Percentiles rank a stretch among this genome's conserved stretches.
These are phyloP conservation scores for Bhutanitis thaidina DNA, from an alignment of 2,888 invertebrate genomes.

Conservation along the genomic window DNA sequence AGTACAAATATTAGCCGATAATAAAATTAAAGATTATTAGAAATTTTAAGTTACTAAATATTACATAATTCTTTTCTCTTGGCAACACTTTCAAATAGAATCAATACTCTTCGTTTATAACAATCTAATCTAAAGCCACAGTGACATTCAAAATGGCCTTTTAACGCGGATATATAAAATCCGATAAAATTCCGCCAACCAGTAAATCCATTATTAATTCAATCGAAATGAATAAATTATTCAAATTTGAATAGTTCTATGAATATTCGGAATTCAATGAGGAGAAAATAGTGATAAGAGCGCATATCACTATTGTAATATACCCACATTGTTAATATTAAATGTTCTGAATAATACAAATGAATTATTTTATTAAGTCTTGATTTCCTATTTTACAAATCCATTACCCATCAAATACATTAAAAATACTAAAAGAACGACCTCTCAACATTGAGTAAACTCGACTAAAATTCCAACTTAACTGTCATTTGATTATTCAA, in stretches of 20 bases:
- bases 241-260: background rate
- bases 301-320: too few species aligned
- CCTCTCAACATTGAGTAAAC: background rate
- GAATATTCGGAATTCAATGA: background rate
- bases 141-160: too few species aligned
- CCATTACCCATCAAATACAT: background rate
- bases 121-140: too few species aligned
- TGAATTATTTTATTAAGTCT: background rate
- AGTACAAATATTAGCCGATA: too few species aligned
- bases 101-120: too few species aligned
- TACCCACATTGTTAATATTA: too few species aligned
- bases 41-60: too few species aligned
- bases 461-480: background rate
- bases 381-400: background rate
- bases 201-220: background rate
- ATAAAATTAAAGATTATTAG: too few species aligned
- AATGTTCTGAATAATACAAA: background rate
- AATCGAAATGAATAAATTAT: constrained; percentile 1
- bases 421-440: background rate
- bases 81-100: too few species aligned
- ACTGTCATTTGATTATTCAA: background rate
- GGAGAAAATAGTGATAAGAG: too few species aligned
- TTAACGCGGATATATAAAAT: background rate
- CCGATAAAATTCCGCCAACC: background rate
- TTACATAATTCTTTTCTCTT: too few species aligned